Evolutionary conservation across 2,888 invertebrate genomes (phyloP).

Genomic region (Axea sp.): DNA sequence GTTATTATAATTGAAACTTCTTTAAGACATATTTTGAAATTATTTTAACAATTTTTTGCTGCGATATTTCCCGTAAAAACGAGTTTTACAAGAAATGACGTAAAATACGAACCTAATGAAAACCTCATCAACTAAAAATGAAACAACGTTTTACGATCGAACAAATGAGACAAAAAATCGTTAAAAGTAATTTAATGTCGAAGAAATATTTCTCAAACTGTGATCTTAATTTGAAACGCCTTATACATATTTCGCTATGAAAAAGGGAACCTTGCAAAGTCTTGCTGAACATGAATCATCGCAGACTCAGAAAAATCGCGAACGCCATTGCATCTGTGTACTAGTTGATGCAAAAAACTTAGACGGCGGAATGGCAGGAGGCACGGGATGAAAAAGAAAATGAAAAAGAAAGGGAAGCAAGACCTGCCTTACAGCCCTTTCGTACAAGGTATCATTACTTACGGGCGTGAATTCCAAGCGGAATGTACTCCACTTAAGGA

Average conservation of each 20-base stretch:
- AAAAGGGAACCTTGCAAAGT: slow-evolving; percentile 28
- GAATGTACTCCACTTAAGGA: slow-evolving; percentile 58
- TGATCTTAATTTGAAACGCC: slow-evolving; percentile 43
- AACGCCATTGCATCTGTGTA: slow-evolving; percentile 40
- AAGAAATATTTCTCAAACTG: slow-evolving; percentile 20
- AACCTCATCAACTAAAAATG: slow-evolving; percentile 12
- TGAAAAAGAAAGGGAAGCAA: slow-evolving; percentile 49
- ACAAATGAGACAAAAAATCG: too few relatives aligned
- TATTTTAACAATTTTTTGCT: neutral
- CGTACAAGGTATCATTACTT: slow-evolving; percentile 59
- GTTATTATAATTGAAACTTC: too few relatives aligned
- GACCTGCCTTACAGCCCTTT: slow-evolving; percentile 55
- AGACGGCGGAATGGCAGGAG: slow-evolving; percentile 29
- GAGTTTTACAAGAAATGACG: too few relatives aligned
- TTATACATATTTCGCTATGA: slow-evolving; percentile 27
- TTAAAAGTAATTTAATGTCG: slow-evolving; percentile 16
- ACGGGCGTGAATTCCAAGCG: slow-evolving; percentile 60
- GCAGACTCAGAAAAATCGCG: slow-evolving; percentile 38
- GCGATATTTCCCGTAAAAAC: too few relatives aligned
- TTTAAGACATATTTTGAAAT: too few relatives aligned
- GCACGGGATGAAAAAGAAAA: slow-evolving; percentile 52
- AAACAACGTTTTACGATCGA: too few relatives aligned
- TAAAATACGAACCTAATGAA: slow-evolving; percentile 7
- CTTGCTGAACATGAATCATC: slow-evolving; percentile 41
- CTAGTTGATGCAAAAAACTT: slow-evolving; percentile 13